These are phyloP conservation scores for Heterohyrax brucei DNA, from an alignment of 2,797 vertebrate genomes.

Conservation along the genomic window DNA sequence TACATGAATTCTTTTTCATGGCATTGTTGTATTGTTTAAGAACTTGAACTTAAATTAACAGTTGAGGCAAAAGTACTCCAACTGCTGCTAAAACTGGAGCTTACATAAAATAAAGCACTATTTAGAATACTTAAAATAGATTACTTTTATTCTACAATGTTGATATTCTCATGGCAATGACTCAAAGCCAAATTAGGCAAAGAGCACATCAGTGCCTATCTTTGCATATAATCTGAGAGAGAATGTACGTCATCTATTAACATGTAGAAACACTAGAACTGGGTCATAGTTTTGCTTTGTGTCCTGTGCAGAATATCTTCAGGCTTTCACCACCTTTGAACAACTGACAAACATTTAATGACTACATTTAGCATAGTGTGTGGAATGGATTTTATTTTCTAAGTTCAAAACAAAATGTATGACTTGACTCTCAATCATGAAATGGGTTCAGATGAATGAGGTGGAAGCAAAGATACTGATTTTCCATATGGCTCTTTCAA, in stretches of 20 bases:
- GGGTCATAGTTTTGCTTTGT: not conserved
- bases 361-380: not conserved
- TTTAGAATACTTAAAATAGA: constrained; percentile 71
- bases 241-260: not conserved
- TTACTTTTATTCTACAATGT: constrained; percentile 62
- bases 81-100: constrained; percentile 59
- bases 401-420: constrained; percentile 17
- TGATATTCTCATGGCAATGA: constrained; percentile 61
- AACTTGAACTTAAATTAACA: constrained; percentile 74
- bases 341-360: constrained; percentile 11
- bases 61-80: constrained; percentile 62
- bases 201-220: not conserved
- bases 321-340: not conserved
- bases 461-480: not conserved
- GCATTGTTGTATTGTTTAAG: constrained; percentile 62
- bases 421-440: not conserved
- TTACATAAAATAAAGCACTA: constrained; percentile 70
- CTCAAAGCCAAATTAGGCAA: constrained; percentile 60
- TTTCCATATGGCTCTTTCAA: constrained; percentile 14
- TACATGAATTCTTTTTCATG: constrained; percentile 37
- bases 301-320: not conserved
- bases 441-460: not conserved
- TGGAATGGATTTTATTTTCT: not conserved
- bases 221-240: constrained; percentile 2
- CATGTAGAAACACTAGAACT: not conserved